These are phyloP conservation scores for Siniperca scherzeri DNA, from an alignment of 2,797 vertebrate species.

Conservation along the genomic window DNA sequence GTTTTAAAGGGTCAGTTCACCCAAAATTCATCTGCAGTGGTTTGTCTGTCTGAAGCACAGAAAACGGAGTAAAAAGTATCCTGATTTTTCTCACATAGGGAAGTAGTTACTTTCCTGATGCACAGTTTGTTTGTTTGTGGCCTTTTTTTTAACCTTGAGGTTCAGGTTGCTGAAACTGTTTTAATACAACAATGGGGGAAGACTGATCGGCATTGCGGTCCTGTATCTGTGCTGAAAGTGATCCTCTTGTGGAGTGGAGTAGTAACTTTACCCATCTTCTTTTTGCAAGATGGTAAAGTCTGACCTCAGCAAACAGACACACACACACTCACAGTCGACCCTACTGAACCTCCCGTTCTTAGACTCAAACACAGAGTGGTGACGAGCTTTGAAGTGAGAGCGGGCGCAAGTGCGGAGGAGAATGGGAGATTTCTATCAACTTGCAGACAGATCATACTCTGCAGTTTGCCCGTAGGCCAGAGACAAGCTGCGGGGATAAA, in stretches of 20 bases:
- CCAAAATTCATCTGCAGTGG: neutral
- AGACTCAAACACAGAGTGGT: slow-evolving; percentile 36
- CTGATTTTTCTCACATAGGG: slow-evolving; percentile 2
- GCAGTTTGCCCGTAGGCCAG: slow-evolving; percentile 74
- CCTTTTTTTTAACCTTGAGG: no score
- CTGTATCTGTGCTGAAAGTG: neutral
- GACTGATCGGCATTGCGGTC: neutral
- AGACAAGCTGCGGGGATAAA: slow-evolving; percentile 71
- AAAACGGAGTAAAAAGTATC: slow-evolving; percentile 10
- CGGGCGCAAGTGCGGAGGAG: slow-evolving; percentile 33
- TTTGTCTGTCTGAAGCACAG: slow-evolving; percentile 6
- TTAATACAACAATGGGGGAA: no score
- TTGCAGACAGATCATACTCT: slow-evolving; percentile 70
- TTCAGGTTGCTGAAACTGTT: neutral
- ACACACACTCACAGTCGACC: neutral
- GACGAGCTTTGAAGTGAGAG: slow-evolving; percentile 56
- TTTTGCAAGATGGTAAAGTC: neutral
- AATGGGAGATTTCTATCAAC: slow-evolving; percentile 63
- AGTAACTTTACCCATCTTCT: neutral
- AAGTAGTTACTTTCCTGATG: neutral
- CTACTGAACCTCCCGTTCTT: slow-evolving; percentile 27
- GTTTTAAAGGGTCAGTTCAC: slow-evolving; percentile 24
- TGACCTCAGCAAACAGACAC: slow-evolving; percentile 29
- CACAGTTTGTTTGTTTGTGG: neutral
- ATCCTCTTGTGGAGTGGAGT: neutral